Percentiles rank a stretch among this genome's conserved stretches.
Conservation (phyloP, 2,797 vertebrate species). For the Sebastes steindachneri region DNA sequence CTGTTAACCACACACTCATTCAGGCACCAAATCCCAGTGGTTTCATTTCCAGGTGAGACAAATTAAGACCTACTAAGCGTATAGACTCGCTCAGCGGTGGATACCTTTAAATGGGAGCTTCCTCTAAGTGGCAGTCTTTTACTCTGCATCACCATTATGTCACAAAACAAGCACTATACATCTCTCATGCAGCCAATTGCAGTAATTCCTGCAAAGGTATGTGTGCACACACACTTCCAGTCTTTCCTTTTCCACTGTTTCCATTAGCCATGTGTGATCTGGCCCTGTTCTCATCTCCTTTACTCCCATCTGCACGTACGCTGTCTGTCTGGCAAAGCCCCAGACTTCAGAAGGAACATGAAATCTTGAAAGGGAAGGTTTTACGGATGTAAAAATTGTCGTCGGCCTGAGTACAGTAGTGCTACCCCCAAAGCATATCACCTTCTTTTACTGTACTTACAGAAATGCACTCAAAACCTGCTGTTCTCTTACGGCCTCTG, state of each 20-base stretch:
- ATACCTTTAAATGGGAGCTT: conserved; percentile 1
- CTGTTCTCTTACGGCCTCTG: neutral
- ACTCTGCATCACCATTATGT: conserved; percentile 25
- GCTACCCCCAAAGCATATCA: neutral
- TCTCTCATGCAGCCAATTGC: neutral
- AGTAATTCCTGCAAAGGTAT: neutral
- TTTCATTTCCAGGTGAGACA: conserved; percentile 34
- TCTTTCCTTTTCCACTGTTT: neutral
- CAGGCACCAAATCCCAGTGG: conserved; percentile 27
- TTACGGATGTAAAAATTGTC: neutral
- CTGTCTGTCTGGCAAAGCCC: neutral
- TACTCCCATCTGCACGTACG: neutral
- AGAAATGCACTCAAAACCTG: neutral
- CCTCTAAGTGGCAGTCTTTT: neutral
- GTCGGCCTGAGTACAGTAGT: neutral
- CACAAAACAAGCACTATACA: neutral
- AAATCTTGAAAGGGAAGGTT: neutral
- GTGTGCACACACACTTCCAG: neutral
- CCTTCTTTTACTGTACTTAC: neutral
- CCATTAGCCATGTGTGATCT: neutral
- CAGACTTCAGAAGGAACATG: neutral
- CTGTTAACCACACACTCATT: conserved; percentile 22
- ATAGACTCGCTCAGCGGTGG: neutral
- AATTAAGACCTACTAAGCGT: conserved; percentile 16
- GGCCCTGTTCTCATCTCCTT: neutral